phyloP scores from a whole-genome alignment of 2,888 invertebrate genomes.

The Melanophora roralis region DNA sequence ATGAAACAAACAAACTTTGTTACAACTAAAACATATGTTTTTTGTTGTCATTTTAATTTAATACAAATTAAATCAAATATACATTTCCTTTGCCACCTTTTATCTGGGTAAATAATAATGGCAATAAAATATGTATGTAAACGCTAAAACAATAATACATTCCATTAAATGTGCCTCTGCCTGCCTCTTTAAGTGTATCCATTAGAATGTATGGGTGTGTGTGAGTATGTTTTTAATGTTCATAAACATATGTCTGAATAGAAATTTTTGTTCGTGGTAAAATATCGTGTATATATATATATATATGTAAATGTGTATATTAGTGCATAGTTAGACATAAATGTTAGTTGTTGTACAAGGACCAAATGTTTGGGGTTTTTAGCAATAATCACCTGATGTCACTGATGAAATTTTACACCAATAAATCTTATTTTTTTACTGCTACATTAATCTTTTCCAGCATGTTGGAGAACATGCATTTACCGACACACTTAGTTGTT shows the following conservation, averaged over 20 bases:
- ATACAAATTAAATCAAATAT: constrained; percentile 53
- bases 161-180: not conserved
- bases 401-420: constrained; percentile 67
- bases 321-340: too few relatives aligned
- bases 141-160: constrained; percentile 35
- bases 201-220: not conserved
- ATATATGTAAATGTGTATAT: not conserved
- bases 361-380: constrained; percentile 51
- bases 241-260: too few relatives aligned
- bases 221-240: not conserved
- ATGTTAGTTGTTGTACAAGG: not conserved
- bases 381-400: constrained; percentile 66
- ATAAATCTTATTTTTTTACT: constrained; percentile 67
- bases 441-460: constrained; percentile 64
- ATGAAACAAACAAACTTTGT: not conserved
- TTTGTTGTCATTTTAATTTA: constrained; percentile 39
- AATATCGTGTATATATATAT: not conserved
- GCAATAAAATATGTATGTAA: constrained; percentile 13
- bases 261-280: not conserved
- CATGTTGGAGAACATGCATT: not conserved
- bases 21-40: not conserved
- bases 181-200: too few relatives aligned
- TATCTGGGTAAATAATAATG: constrained; percentile 11
- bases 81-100: constrained; percentile 35
- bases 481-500: not conserved